Conservation (phyloP, 2,113 vertebrate genomes). For the Thamnophis sirtalis region DNA sequence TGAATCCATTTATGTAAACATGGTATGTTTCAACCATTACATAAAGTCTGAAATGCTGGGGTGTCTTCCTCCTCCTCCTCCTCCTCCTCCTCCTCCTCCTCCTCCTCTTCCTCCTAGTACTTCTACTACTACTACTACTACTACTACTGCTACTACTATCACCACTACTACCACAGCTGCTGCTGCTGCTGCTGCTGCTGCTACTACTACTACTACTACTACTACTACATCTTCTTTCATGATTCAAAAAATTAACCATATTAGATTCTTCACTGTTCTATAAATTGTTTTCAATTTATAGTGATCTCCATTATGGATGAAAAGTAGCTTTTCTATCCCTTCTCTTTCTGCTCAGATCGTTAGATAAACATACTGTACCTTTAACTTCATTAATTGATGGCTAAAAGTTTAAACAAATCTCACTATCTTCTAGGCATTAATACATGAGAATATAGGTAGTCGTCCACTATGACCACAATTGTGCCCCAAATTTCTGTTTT, state of each 20-base stretch:
- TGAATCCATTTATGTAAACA: not conserved
- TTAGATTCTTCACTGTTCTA: not conserved
- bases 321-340: not conserved
- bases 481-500: too few relatives aligned
- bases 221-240: not conserved
- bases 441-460: not conserved
- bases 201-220: not conserved
- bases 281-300: not conserved
- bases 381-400: not conserved
- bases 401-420: not conserved
- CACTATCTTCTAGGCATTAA: not conserved
- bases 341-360: not conserved
- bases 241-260: not conserved
- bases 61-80: not conserved
- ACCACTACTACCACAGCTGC: too few relatives aligned
- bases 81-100: too few relatives aligned
- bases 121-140: too few relatives aligned
- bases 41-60: not conserved
- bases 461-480: too few relatives aligned
- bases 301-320: not conserved
- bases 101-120: not conserved
- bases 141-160: too few relatives aligned
- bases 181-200: not conserved
- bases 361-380: not conserved
- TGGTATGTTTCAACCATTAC: not conserved